Base-by-base conservation (phyloP, 2,113 vertebrate genomes). In the Echinops telfairi region DNA sequence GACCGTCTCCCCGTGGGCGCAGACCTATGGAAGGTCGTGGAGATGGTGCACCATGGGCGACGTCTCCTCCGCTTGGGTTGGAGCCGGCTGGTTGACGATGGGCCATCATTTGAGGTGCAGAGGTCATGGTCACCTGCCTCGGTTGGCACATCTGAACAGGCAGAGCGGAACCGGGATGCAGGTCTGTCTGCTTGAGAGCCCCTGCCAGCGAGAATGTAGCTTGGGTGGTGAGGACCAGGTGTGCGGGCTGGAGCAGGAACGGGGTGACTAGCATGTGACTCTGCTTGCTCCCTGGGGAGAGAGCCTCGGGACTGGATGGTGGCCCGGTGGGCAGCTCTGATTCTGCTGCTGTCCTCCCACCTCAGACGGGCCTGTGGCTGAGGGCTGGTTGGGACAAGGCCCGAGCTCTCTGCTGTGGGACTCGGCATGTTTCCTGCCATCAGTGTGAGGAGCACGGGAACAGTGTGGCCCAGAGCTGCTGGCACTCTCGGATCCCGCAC, bases 401-500 rank as follows among this genome's bases (percentile, higher is more conserved):
- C 40, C 40, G 40, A 7, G 40, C 40, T 40, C 40, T 40, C 40
- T 40, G 40, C 40, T 40, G 40, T n/a, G n/a, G n/a, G n/a, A n/a
- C n/a, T n/a, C n/a, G 43, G 43, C 43, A 5, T 47, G 43, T 53
- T 53, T 53, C 47, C 47, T 53, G 47, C 31, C 12, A 36, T 53
- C 86, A 33, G 17, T 43, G 20, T n/a, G 31, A 10, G 27, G 40
- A 83, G 1, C 57, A 6, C 23, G 9, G 8, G 64, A 66, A 66
- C 22, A 53, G 47, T 25, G 23, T 7, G 64, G 22, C 5, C 25
- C 9, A 19, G 62, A n/a, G 36, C 20, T 0, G 3, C 3, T 40
- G 6, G 9, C 1, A 31, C 31, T 47, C n/a, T 0, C 6, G 10
- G 15, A 22, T 29, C 64, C 73, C 19, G 6, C 14, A 0, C 4